Evolutionary conservation across 2,113 vertebrate genomes (phyloP).

Genomic region (Onychorhynchus coronatus): DNA sequence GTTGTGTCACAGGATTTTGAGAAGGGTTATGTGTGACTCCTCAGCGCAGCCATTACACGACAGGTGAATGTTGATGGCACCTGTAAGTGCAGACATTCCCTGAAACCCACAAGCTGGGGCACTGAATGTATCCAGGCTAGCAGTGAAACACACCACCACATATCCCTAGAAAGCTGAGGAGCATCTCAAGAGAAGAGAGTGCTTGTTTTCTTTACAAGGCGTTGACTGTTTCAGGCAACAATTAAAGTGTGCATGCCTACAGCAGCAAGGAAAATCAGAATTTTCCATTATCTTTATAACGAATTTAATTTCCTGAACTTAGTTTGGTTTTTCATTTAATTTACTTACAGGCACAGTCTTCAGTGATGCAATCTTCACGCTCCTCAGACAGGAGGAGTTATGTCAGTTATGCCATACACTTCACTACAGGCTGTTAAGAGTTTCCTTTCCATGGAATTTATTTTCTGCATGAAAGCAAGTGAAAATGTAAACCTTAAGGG

Average conservation of each 20-base stretch:
- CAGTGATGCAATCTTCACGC: not conserved
- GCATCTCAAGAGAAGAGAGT: not conserved
- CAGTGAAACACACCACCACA: fast-evolving
- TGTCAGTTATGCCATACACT: not conserved
- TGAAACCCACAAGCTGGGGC: not conserved
- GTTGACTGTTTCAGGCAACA: not conserved
- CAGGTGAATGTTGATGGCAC: not conserved
- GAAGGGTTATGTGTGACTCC: not conserved
- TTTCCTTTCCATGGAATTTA: not conserved
- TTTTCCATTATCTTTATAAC: not conserved
- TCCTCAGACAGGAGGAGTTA: not conserved
- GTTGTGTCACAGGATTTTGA: no score
- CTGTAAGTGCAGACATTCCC: not conserved
- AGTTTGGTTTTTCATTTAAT: not conserved
- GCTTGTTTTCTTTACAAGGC: not conserved
- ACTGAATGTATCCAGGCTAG: not conserved
- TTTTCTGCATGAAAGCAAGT: not conserved
- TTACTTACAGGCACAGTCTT: not conserved
- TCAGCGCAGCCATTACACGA: not conserved
- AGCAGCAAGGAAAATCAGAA: not conserved
- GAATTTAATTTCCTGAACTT: conserved; percentile 24
- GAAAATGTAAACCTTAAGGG: not conserved
- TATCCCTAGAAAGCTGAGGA: not conserved
- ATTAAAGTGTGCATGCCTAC: not conserved
- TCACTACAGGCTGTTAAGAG: not conserved